Base-by-base conservation (phyloP, 30 jellyfish, hydroid and myxozoan species). In the Pelagia noctiluca region DNA sequence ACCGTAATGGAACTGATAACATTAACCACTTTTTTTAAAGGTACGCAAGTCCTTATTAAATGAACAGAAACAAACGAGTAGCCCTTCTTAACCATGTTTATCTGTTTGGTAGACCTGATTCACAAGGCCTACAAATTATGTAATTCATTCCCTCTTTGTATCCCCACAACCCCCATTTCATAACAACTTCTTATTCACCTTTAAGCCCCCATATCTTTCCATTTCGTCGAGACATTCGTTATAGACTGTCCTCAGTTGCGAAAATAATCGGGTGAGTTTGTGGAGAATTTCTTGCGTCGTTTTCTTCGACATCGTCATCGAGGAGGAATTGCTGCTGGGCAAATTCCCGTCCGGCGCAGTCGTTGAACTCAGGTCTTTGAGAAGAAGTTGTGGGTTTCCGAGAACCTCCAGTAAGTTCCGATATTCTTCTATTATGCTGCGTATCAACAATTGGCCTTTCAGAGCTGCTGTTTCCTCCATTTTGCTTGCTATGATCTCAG, bases 351-450 rank as follows among this genome's bases (percentile, higher is more conserved):
- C 12, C 16, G 8, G 57, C 16, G 8, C 30, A 3, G 7, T 8
- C 21, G 68, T 10, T 10, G 7, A 10, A 52, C 21, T 52, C 12
- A 30, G 21, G 68, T 52, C 76, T 25, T 37, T 62, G 26, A 66
- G 5, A 32, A 81, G 77, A 11, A 81, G 16, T 23, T 81, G 91
- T 2, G 91, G 91, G 38, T 81, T 76, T 64, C 52, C 84, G 2
- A 81, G 63, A 2, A 32, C 22, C 53, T 81, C 91, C 23, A 81
- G 34, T 28, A 81, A 50, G 8, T 30, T 81, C 33, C 91, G 47
- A 35, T 81, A 81, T 50, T 68, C 83, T 48, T 81, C 77, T 7
- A 66, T 50, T 12, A 81, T 64, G 30, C 38, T 37, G 29, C 91
- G 31, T 8, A 81, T 66, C 49, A 81, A 66, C n/a, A 66, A 2